Conservation (phyloP, 2,888 invertebrate genomes). For the Phortica magna region DNA sequence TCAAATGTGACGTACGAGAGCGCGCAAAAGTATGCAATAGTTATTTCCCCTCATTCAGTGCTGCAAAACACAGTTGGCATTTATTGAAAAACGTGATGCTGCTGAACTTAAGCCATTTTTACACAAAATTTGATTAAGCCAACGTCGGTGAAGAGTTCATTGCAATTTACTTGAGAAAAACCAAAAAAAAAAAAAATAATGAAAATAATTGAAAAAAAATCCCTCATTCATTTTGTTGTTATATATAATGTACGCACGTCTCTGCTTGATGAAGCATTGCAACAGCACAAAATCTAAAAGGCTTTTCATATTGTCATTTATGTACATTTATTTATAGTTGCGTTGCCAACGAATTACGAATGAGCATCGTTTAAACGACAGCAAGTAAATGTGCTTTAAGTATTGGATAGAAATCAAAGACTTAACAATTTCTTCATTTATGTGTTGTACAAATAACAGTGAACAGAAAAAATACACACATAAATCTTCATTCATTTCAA, state of each 20-base stretch:
- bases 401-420: no score
- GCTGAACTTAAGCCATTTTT: constrained; percentile 23
- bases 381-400: no score
- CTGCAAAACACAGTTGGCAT: constrained; percentile 24
- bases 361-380: no score
- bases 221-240: not conserved
- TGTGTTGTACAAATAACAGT: no score
- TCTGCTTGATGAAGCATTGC: constrained; percentile 2
- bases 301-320: no score
- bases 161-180: constrained; percentile 40
- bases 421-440: no score
- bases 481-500: no score
- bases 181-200: constrained; percentile 8
- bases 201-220: not conserved
- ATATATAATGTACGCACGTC: not conserved
- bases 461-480: no score
- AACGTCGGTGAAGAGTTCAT: constrained; percentile 64
- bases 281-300: not conserved
- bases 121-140: constrained; percentile 68
- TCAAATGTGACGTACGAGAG: not conserved
- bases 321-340: no score
- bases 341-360: no score
- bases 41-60: not conserved
- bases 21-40: constrained; percentile 21
- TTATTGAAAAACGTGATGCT: constrained; percentile 31